Evolutionary conservation across 2,888 invertebrate species (phyloP), one percentile per base, ranked within the genome.

Genomic region (Drosophila rellima): DNA sequence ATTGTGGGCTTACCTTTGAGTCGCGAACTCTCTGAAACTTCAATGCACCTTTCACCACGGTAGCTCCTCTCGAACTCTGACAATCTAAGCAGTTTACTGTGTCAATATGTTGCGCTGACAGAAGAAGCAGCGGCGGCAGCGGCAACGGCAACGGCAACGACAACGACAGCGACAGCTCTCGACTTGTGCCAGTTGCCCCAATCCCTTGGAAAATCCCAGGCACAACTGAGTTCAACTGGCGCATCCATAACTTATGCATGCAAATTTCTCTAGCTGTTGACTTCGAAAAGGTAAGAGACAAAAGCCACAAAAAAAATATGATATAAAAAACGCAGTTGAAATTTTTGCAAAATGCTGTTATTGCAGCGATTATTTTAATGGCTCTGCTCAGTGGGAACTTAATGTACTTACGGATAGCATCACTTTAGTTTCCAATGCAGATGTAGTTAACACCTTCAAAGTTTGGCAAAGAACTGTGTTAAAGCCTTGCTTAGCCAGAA

Each of bases 31-130:
- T 69, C 56, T 61, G 63, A 68, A 78, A 85, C 86, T 78, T 74
- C 56, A 75, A 78, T 75, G 83, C 73, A 80, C 70, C 76, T 82
- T 71, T 65, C 50, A 18, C 4, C 47, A 23, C 15, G 6, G n/a
- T 44, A 51, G 64, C 65, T 75, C 33, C 74, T 68, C 85, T 85
- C 88, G 82, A 83, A 83, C 80, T 88, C 85, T 83, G 83, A 82
- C 88, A 88, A 83, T 85, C 83, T 83, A 83, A 88, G 88, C 83
- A 83, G 83, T 83, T 83, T 88, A 83, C 83, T 83, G 80, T 83
- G 83, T 83, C 83, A 83, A 83, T 83, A 83, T 83, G 83, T 79
- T 83, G 82, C 88, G 70, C 70, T 62, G 47, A 67, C 55, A 50
- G 67, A 31, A 47, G 57, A 48, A 45, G 17, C 33, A 51, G 35